A percentile compares a stretch with the other conserved stretches of the same genome.
Evolutionary conservation across 2,797 vertebrate species (phyloP).

Genomic region (Sebastes minor): DNA sequence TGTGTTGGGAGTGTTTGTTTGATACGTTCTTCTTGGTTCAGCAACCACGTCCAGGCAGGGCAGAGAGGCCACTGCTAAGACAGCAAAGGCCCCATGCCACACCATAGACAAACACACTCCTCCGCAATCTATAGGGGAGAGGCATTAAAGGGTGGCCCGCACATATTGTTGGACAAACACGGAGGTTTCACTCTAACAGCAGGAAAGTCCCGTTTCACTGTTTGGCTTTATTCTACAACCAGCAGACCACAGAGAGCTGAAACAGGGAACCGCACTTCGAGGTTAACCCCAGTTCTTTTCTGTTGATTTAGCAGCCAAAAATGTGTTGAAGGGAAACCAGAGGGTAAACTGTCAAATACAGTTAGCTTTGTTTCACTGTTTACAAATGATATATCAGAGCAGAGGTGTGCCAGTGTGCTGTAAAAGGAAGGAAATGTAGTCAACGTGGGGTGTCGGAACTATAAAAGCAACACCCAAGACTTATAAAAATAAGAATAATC

Average conservation of each 20-base stretch:
- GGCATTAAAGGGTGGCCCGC: conserved; percentile 54
- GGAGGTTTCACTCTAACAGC: conserved; percentile 47
- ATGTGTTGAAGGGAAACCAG: conserved; percentile 43
- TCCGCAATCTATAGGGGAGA: conserved; percentile 59
- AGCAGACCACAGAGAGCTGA: conserved; percentile 31
- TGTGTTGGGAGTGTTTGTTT: conserved; percentile 71
- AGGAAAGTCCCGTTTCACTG: conserved; percentile 48
- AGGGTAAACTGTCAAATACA: conserved; percentile 48
- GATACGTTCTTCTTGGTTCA: conserved; percentile 69
- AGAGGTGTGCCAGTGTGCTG: background rate
- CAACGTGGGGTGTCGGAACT: background rate
- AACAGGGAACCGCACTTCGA: conserved; percentile 31
- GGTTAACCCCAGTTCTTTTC: conserved; percentile 12
- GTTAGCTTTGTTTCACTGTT: conserved; percentile 35
- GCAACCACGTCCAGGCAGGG: conserved; percentile 39
- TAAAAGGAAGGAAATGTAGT: conserved; percentile 14
- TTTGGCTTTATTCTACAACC: conserved; percentile 36
- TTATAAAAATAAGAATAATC: conserved; percentile 11
- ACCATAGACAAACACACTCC: conserved; percentile 76
- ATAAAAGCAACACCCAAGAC: conserved; percentile 4
- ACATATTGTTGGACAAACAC: conserved; percentile 65
- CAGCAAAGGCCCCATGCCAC: conserved; percentile 60
- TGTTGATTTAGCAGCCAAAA: conserved; percentile 44
- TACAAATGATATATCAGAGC: conserved; percentile 25
- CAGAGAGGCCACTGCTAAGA: conserved; percentile 55